Evolutionary conservation across 2,797 vertebrate genomes (phyloP), one percentile per base, ranked within the genome.

Genomic region (Diplodus sargus): DNA sequence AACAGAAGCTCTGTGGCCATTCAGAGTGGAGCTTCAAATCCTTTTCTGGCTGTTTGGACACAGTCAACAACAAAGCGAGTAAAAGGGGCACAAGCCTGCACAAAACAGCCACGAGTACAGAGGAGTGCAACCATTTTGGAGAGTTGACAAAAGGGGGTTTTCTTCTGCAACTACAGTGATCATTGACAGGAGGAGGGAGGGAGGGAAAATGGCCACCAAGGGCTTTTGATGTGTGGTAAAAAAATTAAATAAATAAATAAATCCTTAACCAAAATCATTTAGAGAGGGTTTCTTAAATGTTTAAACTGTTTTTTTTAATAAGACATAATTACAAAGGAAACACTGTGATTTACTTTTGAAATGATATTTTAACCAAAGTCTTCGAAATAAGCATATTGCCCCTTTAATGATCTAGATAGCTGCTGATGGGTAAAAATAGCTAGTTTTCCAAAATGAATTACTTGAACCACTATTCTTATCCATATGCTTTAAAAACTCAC

Each of bases 1-100:
- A 84, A 83, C 76, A 84, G 84, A 85, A 64, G 71, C 76, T 57
- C 66, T 56, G 70, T 68, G 82, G 84, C 83, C 80, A 77, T 85
- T 84, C 75, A 62, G 78, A 80, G 65, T 68, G 70, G 53, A 22
- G 72, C 47, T 79, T 60, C 78, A 62, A 45, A 64, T 39, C 54
- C 28, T 57, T 82, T 70, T 81, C 57, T 58, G 65, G 48, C 60
- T 76, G 22, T 79, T 82, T 76, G 76, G 66, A 79, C 62, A 42
- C 59, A 43, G 62, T 74, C 52, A n/a, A 68, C 71, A 49, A 67
- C 45, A 80, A 71, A 79, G 68, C 34, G 22, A 58, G 66, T 51
- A 77, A 85, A 73, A 8, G 48, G 20, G 47, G 22, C 14, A 51
- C 23, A 30, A 56, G 58, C 70, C 15, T 43, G 39, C 25, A 30